A percentile compares a stretch with the other conserved stretches of the same genome.
phyloP scores from a whole-genome alignment of 2,797 vertebrate genomes.

The Hipposideros larvatus region DNA sequence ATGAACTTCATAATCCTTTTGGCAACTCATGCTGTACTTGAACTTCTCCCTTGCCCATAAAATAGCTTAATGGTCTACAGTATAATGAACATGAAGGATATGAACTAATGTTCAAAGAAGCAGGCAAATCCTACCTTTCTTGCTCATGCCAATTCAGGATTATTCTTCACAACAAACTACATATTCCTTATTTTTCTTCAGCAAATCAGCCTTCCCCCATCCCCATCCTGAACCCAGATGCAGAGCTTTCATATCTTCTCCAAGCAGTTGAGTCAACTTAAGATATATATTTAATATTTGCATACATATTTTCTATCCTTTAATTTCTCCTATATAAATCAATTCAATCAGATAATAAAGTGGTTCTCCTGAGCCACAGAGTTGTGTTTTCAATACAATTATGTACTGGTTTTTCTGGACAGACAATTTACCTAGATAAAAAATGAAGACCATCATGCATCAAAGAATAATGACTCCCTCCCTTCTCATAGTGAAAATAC shows the following conservation, averaged over 20 bases:
- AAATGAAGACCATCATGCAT: not conserved
- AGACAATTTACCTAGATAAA: not conserved
- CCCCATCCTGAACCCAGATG: slow-evolving; percentile 21
- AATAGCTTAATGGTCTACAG: slow-evolving; percentile 77
- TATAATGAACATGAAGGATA: slow-evolving; percentile 82
- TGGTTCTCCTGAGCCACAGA: not conserved
- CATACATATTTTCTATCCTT: not conserved
- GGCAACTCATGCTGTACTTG: slow-evolving; percentile 62
- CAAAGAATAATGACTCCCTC: not conserved
- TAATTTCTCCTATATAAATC: not conserved
- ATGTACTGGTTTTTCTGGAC: not conserved
- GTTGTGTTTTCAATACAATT: slow-evolving; percentile 19
- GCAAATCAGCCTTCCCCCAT: not conserved
- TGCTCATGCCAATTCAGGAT: slow-evolving; percentile 74
- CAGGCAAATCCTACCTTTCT: slow-evolving; percentile 81
- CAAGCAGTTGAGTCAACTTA: slow-evolving; percentile 29
- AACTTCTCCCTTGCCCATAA: slow-evolving; percentile 73
- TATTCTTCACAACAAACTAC: slow-evolving; percentile 44
- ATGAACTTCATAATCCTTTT: slow-evolving; percentile 75
- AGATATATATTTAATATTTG: slow-evolving; percentile 36
- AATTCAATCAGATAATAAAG: slow-evolving; percentile 6
- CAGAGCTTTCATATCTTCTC: not conserved
- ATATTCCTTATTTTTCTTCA: slow-evolving; percentile 34
- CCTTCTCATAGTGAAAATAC: slow-evolving; percentile 7
- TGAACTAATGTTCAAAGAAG: slow-evolving; percentile 81